These are phyloP conservation scores for Tuta absoluta DNA, from an alignment of 2,888 invertebrate species.

Conservation along the genomic window DNA sequence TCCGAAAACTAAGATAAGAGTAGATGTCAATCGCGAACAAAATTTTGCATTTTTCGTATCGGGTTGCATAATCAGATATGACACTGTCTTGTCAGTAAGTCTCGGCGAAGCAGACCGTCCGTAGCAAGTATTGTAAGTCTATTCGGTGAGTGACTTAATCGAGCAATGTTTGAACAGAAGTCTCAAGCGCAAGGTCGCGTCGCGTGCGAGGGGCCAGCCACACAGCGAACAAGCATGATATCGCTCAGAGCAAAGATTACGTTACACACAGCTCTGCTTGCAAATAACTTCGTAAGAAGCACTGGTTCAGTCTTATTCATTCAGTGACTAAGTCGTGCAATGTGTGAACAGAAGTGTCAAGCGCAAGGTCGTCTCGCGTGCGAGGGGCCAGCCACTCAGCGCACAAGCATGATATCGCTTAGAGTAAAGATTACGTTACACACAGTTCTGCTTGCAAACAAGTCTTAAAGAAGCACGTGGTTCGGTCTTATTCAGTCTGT, in stretches of 20 bases:
- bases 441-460: too few relatives aligned
- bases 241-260: neutral
- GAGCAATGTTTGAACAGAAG: neutral
- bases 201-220: slow-evolving; percentile 21
- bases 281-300: slow-evolving; percentile 29
- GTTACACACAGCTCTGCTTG: too few relatives aligned
- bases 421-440: neutral
- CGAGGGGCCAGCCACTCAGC: slow-evolving; percentile 1
- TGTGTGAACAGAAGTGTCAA: slow-evolving; percentile 16
- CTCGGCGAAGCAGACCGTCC: too few relatives aligned
- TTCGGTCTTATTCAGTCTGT: too few relatives aligned
- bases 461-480: too few relatives aligned
- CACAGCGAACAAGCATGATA: neutral
- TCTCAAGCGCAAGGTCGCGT: slow-evolving; percentile 31
- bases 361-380: slow-evolving; percentile 31
- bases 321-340: neutral
- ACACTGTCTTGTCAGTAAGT: too few relatives aligned
- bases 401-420: neutral
- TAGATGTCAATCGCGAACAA: too few relatives aligned
- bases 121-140: too few relatives aligned
- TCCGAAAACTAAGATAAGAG: too few relatives aligned
- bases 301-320: too few relatives aligned
- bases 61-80: too few relatives aligned
- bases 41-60: too few relatives aligned
- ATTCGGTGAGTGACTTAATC: neutral